Evolutionary conservation across 2,888 invertebrate species (phyloP), one percentile per base, ranked within the genome.

Genomic region (Parapristionchus giblindavisi): DNA sequence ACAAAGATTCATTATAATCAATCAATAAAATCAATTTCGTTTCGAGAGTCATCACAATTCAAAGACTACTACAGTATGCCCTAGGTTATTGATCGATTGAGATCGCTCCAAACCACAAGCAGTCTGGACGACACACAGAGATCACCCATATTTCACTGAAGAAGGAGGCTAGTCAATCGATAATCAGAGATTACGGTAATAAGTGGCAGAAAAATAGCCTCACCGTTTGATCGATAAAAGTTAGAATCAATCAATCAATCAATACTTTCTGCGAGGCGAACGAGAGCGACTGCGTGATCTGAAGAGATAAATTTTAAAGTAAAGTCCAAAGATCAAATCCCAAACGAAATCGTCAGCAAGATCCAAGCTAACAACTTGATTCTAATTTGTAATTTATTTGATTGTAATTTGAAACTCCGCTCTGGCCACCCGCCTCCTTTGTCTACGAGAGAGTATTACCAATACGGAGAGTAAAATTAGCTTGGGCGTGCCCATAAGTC

Each of bases 261-360:
- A 73, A 48, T 73, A 73, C 73, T 73, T 73, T 32, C 73, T 32
- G 29, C 52, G 32, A 1, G 70, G 52, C 4, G 60, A 60, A 51
- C 60, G 73, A 27, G 73, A 61, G 43, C 73, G 43, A 34, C 48
- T 48, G 24, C 73, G 60, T 32, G 60, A 61, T 61, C 73, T 73
- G 29, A 8, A 38, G 40, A 60, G 24, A 54, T 8, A 43, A 43
- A 43, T 43, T 43, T 43, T 8, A 43, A 43, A 43, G 17, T 43
- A 17, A 14, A 43, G 43, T 43, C 43, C 8, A 43, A n/a, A 60
- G 24, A 54, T 14, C 14, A 54, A 14, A 24, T n/a, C 8, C 6
- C 17, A 43, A 43, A 43, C 43, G 11, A 43, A 43, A 43, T 14
- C 17, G 8, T 8, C 43, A 43, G 43, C 8, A 43, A 43, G 17